Evolutionary conservation across 1,140 invertebrate species (phyloP).

Genomic region (Zelostemma sp.): DNA sequence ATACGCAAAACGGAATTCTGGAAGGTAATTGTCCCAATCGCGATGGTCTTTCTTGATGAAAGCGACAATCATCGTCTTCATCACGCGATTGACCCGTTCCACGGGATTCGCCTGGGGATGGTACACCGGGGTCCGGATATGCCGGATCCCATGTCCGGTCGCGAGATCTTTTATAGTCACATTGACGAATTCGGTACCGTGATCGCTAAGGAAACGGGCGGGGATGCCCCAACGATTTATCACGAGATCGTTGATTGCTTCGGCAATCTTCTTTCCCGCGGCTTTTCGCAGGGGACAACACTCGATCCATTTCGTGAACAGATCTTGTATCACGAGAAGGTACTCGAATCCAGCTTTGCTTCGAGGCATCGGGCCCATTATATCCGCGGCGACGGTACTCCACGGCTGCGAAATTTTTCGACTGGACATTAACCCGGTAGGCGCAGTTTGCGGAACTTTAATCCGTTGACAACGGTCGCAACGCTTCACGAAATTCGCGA

Average conservation of each 20-base stretch:
- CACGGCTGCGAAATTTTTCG: conserved; percentile 1
- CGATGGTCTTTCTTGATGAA: conserved; percentile 31
- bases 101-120: conserved; percentile 61
- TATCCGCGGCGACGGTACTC: conserved; percentile 38
- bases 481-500: not conserved
- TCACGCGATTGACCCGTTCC: conserved; percentile 60
- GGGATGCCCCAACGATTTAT: conserved; percentile 52
- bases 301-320: conserved; percentile 34
- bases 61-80: conserved; percentile 60
- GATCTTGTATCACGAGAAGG: conserved; percentile 24
- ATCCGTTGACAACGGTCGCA: conserved; percentile 10
- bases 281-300: conserved; percentile 15
- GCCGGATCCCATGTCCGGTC: conserved; percentile 12
- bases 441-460: not conserved
- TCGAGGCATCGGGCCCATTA: conserved; percentile 48
- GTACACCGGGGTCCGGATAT: conserved; percentile 56
- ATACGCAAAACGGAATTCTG: conserved; percentile 30
- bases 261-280: conserved; percentile 2
- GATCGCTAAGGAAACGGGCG: conserved; percentile 58
- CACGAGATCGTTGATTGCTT: conserved; percentile 41
- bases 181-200: conserved; percentile 62
- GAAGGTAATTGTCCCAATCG: conserved; percentile 29
- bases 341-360: conserved; percentile 15
- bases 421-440: not conserved
- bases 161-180: conserved; percentile 27